A percentile compares a stretch with the other conserved stretches of the same genome.
Evolutionary conservation across 2,113 vertebrate genomes (phyloP).

Genomic region (Antigone vipio): DNA sequence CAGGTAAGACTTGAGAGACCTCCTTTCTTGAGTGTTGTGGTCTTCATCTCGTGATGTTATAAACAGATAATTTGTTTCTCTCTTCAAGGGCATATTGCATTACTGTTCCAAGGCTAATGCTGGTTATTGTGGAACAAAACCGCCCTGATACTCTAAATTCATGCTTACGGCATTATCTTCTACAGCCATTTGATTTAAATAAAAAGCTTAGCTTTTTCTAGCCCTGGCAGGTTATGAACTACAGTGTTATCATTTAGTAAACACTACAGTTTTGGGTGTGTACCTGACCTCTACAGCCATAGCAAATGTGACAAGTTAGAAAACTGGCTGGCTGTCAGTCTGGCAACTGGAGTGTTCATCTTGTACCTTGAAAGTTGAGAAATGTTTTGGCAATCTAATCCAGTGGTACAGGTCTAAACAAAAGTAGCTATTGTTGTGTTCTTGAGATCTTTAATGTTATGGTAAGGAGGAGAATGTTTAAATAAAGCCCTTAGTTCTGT

Average conservation of each 20-base stretch:
- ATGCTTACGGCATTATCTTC: not conserved
- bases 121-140: not conserved
- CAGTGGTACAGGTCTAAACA: not conserved
- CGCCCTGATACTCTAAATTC: fast-evolving
- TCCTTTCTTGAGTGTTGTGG: not conserved
- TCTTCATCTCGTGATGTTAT: not conserved
- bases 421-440: not conserved
- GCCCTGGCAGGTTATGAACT: not conserved
- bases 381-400: not conserved
- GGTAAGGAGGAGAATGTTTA: not conserved
- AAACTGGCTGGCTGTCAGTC: not conserved
- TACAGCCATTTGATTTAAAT: not conserved
- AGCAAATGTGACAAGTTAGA: not conserved
- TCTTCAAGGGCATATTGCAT: not conserved
- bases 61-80: not conserved
- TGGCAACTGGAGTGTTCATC: not conserved
- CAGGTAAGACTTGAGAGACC: not conserved
- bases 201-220: not conserved
- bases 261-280: not conserved
- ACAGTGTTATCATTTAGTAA: not conserved
- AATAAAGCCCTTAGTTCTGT: not conserved
- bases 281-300: not conserved
- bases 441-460: not conserved
- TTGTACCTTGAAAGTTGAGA: not conserved
- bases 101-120: not conserved